Base-by-base conservation (phyloP, 2,797 vertebrate genomes). In the Moxostoma hubbsi region DNA sequence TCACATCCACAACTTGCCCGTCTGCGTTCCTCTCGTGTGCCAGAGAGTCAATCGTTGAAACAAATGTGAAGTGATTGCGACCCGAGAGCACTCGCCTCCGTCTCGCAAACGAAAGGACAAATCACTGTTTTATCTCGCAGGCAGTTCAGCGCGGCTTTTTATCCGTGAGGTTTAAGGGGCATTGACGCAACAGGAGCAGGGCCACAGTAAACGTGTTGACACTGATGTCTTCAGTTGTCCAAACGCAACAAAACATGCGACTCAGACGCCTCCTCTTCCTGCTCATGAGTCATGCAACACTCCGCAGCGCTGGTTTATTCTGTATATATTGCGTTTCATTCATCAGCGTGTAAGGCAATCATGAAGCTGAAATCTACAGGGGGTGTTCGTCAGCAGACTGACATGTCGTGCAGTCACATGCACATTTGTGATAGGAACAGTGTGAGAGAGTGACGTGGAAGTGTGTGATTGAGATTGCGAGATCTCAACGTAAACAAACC, bases 51-150 rank as follows among this genome's bases (percentile, higher is more conserved):
- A 85, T 89, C 81, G 75, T 83, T 87, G 88, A 91, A 88, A 89
- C 88, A 89, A 90, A 93, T 89, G 89, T 88, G 87, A 91, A 92
- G 90, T 91, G 91, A 91, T 90, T 91, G 90, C 88, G 88, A 84
- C 89, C 87, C 81, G 84, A 82, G 24, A 24, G 24, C 24, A 2
- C 24, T 24, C 24, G 24, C 24, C 24, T 24, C 24, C 24, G 24
- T 24, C 24, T 24, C 2, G 24, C 24, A 24, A 24, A 24, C 24
- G 24, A 24, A 24, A 24, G 24, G 24, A 24, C 24, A 89, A 84
- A 86, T 77, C 76, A 82, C 73, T 58, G 81, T 90, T 87, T 89
- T 81, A 77, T 85, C 77, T 86, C 87, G 55, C 74, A 85, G 88
- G 87, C 82, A 78, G 73, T 87, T 57, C 69, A 85, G 83, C 79